Conservation (phyloP, 2,888 invertebrate species). For the Amblyjoppa fuscipennis region DNA sequence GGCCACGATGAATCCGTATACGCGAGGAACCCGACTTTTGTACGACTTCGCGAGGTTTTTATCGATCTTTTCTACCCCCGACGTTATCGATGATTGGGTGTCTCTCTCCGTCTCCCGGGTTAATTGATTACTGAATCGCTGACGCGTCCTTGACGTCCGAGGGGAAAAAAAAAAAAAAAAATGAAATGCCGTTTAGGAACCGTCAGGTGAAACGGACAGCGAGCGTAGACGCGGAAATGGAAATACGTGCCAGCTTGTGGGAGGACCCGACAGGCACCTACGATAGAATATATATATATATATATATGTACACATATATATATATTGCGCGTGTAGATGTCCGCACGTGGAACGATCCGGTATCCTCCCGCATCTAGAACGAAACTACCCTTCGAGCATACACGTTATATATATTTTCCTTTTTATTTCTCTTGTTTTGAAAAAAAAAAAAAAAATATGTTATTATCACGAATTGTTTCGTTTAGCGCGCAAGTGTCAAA, state of each 20-base stretch:
- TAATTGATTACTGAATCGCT: conserved; percentile 50
- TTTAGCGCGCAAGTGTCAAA: conserved; percentile 31
- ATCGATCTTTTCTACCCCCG: conserved; percentile 47
- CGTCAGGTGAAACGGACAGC: background rate
- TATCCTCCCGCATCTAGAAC: background rate
- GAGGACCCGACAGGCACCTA: background rate
- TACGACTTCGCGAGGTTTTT: conserved; percentile 62
- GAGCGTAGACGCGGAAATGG: background rate
- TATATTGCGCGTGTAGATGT: no score
- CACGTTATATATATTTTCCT: background rate
- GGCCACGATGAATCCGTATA: conserved; percentile 62
- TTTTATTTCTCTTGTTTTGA: background rate
- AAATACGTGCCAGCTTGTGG: background rate
- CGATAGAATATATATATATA: no score
- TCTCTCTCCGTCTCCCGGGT: conserved; percentile 15
- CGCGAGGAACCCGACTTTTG: conserved; percentile 55
- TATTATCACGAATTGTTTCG: background rate
- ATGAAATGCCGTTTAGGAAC: background rate
- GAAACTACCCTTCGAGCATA: background rate
- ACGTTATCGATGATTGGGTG: conserved; percentile 57
- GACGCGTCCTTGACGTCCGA: conserved; percentile 20
- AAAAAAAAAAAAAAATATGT: background rate
- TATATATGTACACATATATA: no score
- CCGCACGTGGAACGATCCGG: no score
- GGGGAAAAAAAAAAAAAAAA: background rate